Evolutionary conservation across 2,888 invertebrate species (phyloP).

Genomic region (Horisme vitalbata): DNA sequence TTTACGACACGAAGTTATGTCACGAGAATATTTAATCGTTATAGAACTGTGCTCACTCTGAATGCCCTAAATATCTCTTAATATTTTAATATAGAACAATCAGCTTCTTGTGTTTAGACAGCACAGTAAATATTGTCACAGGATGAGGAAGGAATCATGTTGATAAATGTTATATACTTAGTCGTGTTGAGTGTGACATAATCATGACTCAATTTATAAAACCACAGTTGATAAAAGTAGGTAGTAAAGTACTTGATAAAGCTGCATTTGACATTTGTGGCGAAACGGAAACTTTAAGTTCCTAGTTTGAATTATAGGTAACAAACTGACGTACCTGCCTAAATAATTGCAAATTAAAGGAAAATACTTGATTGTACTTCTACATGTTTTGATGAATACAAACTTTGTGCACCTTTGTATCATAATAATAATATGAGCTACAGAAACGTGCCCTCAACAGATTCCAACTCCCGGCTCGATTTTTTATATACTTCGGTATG

Average conservation of each 20-base stretch:
- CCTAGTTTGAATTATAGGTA: too few species aligned
- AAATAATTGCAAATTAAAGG: too few species aligned
- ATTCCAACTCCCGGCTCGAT: conserved; percentile 61
- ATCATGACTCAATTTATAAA: conserved; percentile 18
- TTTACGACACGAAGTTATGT: conserved; percentile 68
- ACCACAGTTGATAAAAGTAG: too few species aligned
- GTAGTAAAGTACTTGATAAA: too few species aligned
- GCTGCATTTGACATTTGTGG: too few species aligned
- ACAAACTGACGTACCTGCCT: too few species aligned
- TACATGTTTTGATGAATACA: conserved; percentile 5
- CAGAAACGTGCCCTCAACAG: conserved; percentile 47
- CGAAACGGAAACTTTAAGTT: too few species aligned
- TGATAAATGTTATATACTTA: conserved; percentile 17
- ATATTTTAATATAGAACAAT: conserved; percentile 21
- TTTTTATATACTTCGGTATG: conserved; percentile 72
- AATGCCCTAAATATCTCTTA: conserved; percentile 16
- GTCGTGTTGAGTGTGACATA: conserved; percentile 19
- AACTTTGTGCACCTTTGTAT: conserved; percentile 6
- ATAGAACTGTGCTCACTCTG: conserved; percentile 18
- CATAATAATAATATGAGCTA: conserved; percentile 19
- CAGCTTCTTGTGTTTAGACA: conserved; percentile 17
- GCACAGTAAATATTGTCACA: conserved; percentile 20
- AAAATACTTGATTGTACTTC: too few species aligned
- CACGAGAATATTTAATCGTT: conserved; percentile 49
- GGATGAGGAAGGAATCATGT: conserved; percentile 22